Percentiles rank a stretch among this genome's conserved stretches.
Evolutionary conservation across 1,140 invertebrate genomes (phyloP).

Genomic region (Drosophila sp.): DNA sequence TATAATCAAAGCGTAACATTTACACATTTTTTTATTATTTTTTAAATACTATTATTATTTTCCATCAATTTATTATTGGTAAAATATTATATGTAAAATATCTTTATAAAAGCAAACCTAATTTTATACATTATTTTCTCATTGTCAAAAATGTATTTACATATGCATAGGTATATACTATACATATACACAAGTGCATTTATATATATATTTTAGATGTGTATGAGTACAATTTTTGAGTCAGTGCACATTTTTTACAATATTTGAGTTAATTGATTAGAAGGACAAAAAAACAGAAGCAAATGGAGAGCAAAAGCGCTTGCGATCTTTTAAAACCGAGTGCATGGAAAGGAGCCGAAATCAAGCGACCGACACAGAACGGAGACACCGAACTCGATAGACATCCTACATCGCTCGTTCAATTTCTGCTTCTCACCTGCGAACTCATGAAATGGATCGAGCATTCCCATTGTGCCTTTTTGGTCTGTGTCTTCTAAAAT

Average conservation of each 20-base stretch:
- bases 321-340: no score
- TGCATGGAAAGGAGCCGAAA: no score
- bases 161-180: conserved; percentile 2
- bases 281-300: no score
- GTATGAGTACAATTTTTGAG: not conserved
- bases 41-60: conserved; percentile 9
- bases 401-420: no score
- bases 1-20: conserved; percentile 7
- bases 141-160: conserved; percentile 6
- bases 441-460: no score
- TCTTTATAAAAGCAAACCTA: conserved; percentile 8
- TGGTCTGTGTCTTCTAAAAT: not conserved
- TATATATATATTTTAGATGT: not conserved
- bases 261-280: not conserved
- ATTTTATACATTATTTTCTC: conserved; percentile 6
- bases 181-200: conserved; percentile 2
- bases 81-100: conserved; percentile 3
- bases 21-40: conserved; percentile 11
- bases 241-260: not conserved
- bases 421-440: not conserved
- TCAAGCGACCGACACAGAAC: no score
- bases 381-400: no score
- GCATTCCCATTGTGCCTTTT: no score
- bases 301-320: no score
- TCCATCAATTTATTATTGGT: conserved; percentile 13